These are phyloP conservation scores for Ceryle rudis DNA, from an alignment of 2,797 vertebrate species.

Conservation along the genomic window DNA sequence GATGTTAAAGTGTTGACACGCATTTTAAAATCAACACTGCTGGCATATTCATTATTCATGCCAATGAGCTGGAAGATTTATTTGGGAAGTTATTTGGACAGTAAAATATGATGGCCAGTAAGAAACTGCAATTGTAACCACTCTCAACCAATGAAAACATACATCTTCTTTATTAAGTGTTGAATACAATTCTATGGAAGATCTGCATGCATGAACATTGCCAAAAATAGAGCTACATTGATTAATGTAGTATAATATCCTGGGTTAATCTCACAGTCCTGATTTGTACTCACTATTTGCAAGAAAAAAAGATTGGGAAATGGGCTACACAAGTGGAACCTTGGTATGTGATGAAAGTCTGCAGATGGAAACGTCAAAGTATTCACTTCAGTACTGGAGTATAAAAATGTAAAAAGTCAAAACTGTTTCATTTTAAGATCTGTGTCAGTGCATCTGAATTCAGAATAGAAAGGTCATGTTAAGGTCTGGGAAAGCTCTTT, in stretches of 20 bases:
- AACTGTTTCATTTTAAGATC: not conserved
- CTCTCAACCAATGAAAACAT: not conserved
- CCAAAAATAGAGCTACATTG: not conserved
- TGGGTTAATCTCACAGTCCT: not conserved
- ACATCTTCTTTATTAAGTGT: not conserved
- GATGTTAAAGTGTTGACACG: conserved; percentile 66
- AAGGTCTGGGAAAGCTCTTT: not conserved
- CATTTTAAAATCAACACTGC: conserved; percentile 68
- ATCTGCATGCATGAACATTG: not conserved
- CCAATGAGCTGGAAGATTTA: conserved; percentile 32
- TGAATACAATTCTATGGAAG: not conserved
- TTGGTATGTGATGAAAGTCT: not conserved
- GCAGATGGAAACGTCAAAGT: not conserved
- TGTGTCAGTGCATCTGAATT: not conserved
- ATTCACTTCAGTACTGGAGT: not conserved
- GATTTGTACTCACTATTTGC: not conserved
- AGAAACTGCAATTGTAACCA: conserved; percentile 6
- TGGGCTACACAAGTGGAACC: accelerated
- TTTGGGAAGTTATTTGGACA: conserved; percentile 21
- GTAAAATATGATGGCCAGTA: conserved; percentile 4
- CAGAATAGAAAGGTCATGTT: not conserved
- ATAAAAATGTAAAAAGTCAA: not conserved
- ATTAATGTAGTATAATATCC: not conserved
- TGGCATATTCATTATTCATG: conserved; percentile 66
- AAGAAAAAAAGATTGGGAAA: not conserved